Evolutionary conservation across 2,888 invertebrate genomes (phyloP).

Genomic region (Oeneis ivallda): DNA sequence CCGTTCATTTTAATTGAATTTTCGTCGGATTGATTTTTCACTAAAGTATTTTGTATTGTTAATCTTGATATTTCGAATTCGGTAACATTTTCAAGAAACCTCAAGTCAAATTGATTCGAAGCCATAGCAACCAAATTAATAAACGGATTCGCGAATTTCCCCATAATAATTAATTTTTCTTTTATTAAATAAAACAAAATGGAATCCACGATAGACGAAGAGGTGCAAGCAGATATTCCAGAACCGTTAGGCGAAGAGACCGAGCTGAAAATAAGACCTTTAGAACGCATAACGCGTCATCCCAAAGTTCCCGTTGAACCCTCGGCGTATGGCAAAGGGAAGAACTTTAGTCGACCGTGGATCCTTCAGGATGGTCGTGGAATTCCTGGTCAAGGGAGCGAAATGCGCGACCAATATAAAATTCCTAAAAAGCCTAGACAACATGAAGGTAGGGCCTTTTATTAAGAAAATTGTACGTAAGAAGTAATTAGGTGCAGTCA

Average conservation of each 20-base stretch:
- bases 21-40: no score
- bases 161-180: neutral
- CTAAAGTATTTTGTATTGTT: no score
- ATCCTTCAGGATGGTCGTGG: conserved; percentile 72
- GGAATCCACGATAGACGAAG: conserved; percentile 47
- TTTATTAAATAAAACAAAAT: conserved; percentile 9
- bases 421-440: conserved; percentile 56
- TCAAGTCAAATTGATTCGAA: neutral
- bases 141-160: neutral
- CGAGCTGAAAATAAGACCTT: conserved; percentile 61
- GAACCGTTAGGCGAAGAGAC: conserved; percentile 54
- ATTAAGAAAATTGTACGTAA: no score
- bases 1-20: no score
- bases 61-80: no score
- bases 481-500: no score
- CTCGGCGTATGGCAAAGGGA: conserved; percentile 66
- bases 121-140: conserved; percentile 26
- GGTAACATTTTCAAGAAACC: neutral
- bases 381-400: conserved; percentile 62
- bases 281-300: conserved; percentile 64
- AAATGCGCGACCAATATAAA: conserved; percentile 62
- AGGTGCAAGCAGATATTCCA: conserved; percentile 65
- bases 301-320: conserved; percentile 71
- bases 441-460: conserved; percentile 51
- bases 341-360: conserved; percentile 69